Conservation (phyloP, 2,888 invertebrate species). For the Phytoseiulus persimilis region DNA sequence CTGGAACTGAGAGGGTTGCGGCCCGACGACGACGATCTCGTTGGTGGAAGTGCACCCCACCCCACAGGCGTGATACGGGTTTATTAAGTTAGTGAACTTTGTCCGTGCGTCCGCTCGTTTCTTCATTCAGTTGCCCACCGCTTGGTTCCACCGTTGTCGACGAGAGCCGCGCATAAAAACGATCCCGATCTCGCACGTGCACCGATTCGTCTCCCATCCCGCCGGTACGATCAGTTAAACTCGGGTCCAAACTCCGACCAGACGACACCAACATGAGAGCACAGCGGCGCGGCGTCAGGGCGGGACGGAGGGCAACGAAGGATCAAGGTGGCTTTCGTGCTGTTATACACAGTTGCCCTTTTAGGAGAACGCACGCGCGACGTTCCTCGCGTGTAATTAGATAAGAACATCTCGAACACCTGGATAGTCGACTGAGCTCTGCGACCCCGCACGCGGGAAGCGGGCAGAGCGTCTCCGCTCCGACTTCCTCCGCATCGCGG, state of each 20-base stretch:
- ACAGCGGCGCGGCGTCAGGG: neutral
- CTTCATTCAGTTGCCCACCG: neutral
- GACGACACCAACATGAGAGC: neutral
- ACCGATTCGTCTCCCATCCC: neutral
- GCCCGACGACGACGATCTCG: neutral
- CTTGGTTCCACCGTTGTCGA: neutral
- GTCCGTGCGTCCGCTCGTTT: neutral
- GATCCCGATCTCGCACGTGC: neutral
- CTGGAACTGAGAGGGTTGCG: neutral
- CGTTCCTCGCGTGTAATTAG: neutral
- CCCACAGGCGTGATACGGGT: constrained; percentile 20
- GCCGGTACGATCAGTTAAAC: neutral
- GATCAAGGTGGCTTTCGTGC: neutral
- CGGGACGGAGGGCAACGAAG: no score
- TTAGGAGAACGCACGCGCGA: neutral
- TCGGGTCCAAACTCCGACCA: neutral
- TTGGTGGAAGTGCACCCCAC: neutral
- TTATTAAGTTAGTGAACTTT: constrained; percentile 33
- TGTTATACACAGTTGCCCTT: neutral
- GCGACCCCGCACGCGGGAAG: no score
- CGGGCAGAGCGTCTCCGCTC: neutral
- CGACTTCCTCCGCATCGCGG: neutral
- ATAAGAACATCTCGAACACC: neutral
- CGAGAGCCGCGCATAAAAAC: neutral
- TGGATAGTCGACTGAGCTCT: neutral